These are phyloP conservation scores for Dromius quadrimaculatus DNA, from an alignment of 2,888 invertebrate genomes.

Conservation along the genomic window DNA sequence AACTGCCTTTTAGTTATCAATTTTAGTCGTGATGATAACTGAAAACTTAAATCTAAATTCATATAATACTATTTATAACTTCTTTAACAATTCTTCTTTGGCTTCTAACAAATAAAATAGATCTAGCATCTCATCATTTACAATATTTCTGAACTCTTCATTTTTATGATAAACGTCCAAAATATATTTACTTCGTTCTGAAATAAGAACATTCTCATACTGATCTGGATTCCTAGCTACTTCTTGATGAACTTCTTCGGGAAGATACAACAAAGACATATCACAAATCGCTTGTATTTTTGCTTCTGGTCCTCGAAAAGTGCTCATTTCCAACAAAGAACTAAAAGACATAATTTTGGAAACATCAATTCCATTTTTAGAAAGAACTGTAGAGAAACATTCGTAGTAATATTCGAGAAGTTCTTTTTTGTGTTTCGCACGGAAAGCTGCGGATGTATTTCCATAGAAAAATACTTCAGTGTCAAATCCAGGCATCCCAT, in stretches of 20 bases:
- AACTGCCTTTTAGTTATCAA: no score
- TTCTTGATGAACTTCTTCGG: constrained; percentile 14
- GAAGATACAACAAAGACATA: constrained; percentile 30
- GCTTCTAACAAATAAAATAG: constrained; percentile 21
- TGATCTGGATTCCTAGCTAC: neutral
- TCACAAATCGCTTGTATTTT: constrained; percentile 43
- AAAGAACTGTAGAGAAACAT: neutral
- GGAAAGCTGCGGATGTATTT: constrained; percentile 17
- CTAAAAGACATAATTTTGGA: neutral
- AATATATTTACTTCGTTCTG: constrained; percentile 33
- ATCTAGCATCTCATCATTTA: constrained; percentile 21
- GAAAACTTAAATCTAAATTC: no score
- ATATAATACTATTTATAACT: constrained; percentile 6
- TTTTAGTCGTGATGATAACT: no score
- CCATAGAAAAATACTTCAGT: constrained; percentile 13
- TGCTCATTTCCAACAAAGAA: constrained; percentile 14
- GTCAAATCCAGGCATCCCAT: constrained; percentile 12
- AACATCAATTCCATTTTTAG: neutral
- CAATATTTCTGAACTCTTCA: constrained; percentile 23
- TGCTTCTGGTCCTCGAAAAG: constrained; percentile 31
- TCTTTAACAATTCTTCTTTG: constrained; percentile 21
- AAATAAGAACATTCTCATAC: constrained; percentile 8
- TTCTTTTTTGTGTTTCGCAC: constrained; percentile 4
- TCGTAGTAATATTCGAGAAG: constrained; percentile 22
- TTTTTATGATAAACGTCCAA: constrained; percentile 15